Conservation (phyloP, 2,113 vertebrate species). For the Numenius arquata region DNA sequence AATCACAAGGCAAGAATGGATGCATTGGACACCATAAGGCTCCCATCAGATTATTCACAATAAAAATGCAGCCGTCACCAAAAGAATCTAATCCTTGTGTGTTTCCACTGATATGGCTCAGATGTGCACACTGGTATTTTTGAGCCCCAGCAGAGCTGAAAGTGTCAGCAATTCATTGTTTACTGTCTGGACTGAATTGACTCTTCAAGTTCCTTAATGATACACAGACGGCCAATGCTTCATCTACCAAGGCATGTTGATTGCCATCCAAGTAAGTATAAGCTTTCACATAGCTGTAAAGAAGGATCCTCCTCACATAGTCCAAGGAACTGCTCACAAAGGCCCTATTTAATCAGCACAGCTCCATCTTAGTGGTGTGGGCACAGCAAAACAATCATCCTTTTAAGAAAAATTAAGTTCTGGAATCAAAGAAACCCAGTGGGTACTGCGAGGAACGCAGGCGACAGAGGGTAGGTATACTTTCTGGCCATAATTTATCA, state of each 20-base stretch:
- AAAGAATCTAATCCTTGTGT: conserved; percentile 22
- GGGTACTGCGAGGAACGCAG: neutral
- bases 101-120: conserved; percentile 1
- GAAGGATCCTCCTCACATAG: neutral
- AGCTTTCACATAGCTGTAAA: neutral
- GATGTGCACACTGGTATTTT: neutral
- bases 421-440: neutral
- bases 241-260: neutral
- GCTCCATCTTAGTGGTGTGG: neutral
- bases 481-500: neutral
- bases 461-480: neutral
- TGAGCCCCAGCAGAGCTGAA: conserved; percentile 34
- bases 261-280: neutral
- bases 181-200: conserved; percentile 40
- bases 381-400: neutral
- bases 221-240: neutral
- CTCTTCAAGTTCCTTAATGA: neutral
- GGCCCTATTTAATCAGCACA: neutral
- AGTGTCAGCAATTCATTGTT: conserved; percentile 49
- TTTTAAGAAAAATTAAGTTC: neutral
- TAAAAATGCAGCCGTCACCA: neutral
- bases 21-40: conserved; percentile 19
- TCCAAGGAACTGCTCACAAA: conserved; percentile 11
- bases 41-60: conserved; percentile 30
- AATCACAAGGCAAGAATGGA: conserved; percentile 22